Base-by-base conservation (phyloP, 2,797 vertebrate genomes). In the Spondyliosoma cantharus region DNA sequence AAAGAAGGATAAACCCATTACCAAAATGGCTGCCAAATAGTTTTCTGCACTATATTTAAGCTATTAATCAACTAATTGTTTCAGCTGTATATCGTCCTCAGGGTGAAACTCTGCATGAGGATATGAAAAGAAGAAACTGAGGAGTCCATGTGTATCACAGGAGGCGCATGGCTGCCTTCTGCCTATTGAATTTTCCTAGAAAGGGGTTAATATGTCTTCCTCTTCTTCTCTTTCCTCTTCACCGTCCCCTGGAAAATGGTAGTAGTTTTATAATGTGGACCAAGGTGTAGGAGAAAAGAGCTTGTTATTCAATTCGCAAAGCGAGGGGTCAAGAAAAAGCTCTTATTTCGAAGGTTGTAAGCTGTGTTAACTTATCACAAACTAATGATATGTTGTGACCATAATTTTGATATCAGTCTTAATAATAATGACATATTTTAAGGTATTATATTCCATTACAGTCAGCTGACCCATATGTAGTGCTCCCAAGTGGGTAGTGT, bases 381-480 rank as follows among this genome's bases (percentile, higher is more conserved):
- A 57, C 16, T 3, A 59, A 29, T 45, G n/a, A 20, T 12, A 25
- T 37, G 15, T 13, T 29, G 9, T 60, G n/a, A 27, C 5, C 1
- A 53, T 62, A 3, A 12, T 27, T 72, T 5, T 29, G 24, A 24
- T 45, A 25, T 42, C 16, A 27, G 13, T 20, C 37, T 16, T 13
- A 53, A 22, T 22, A 42, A 17, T 27, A 15, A 58, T 7, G 49
- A 27, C 52, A 67, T 27, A 67, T 65, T n/a, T 69, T 2, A 17
- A 4, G 11, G 20, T 49, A 6, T 66, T 17, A 24, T 52, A 52
- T 27, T 25, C 32, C 20, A 56, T 13, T 49, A 16, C 11, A 32
- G 19, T 66, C 48, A 61, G 16, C 46, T 64, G 42, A 75, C 46
- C 5, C 12, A 53, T 50, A 54, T 20, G 29, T 74, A 11, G 13